phyloP scores from a whole-genome alignment of 2,113 vertebrate species.

The Eretmochelys imbricata region DNA sequence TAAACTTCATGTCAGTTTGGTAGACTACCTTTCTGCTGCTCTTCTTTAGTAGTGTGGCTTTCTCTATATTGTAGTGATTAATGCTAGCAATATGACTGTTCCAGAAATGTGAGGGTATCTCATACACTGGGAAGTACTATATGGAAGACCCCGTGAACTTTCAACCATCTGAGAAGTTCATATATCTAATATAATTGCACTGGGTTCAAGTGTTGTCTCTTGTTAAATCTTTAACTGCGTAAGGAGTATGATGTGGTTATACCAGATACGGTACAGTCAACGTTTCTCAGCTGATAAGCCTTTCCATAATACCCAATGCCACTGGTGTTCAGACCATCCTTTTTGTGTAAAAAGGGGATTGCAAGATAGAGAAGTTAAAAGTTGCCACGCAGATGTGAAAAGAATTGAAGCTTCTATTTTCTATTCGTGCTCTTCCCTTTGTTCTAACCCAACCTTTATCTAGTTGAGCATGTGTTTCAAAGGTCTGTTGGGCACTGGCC shows the following conservation, averaged over 20 bases:
- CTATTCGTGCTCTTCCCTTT: neutral
- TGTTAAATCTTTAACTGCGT: neutral
- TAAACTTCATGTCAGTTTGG: no score
- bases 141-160: rapidly evolving
- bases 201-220: neutral
- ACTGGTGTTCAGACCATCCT: neutral
- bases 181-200: neutral
- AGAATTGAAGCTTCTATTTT: neutral
- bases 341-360: neutral
- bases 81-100: no score
- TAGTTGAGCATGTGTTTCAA: rapidly evolving
- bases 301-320: neutral
- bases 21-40: neutral
- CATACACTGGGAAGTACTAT: rapidly evolving
- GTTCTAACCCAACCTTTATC: neutral
- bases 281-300: neutral
- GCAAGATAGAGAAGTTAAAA: neutral
- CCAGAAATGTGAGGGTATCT: neutral
- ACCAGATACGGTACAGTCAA: neutral
- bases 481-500: neutral
- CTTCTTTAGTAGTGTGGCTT: neutral
- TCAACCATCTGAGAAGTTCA: neutral
- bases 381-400: neutral
- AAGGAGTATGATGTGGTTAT: neutral
- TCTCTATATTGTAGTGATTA: neutral